These are phyloP conservation scores for Platichthys stellatus DNA, from an alignment of 2,113 vertebrate genomes.

Conservation along the genomic window DNA sequence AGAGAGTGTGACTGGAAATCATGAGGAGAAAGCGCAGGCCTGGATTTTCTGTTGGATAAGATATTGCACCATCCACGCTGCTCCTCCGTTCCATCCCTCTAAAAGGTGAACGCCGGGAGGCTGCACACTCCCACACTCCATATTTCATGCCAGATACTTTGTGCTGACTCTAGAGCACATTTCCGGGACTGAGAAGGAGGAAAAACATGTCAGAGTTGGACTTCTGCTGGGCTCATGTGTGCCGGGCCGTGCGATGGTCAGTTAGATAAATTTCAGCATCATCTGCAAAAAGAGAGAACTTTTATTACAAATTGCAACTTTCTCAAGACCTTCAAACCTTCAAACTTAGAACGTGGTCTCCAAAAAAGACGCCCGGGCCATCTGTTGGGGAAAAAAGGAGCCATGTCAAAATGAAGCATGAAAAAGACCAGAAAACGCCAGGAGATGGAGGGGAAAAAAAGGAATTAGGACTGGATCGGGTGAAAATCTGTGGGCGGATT, in stretches of 20 bases:
- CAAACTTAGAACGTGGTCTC: constrained; percentile 26
- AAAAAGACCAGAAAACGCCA: constrained; percentile 57
- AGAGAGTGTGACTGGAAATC: constrained; percentile 48
- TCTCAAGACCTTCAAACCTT: constrained; percentile 14
- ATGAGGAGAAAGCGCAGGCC: constrained; percentile 59
- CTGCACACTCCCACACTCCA: constrained; percentile 50
- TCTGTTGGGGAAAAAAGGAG: constrained; percentile 34
- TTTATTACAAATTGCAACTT: constrained; percentile 24
- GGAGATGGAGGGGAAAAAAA: background rate
- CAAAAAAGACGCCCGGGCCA: background rate
- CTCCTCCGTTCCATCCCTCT: constrained; percentile 9
- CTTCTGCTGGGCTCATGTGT: constrained; percentile 30
- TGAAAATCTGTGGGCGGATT: constrained; percentile 45
- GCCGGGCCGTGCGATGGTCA: constrained; percentile 6
- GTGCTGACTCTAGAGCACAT: constrained; percentile 34
- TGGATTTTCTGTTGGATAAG: constrained; percentile 54
- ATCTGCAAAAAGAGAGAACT: constrained; percentile 9
- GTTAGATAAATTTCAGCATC: constrained; percentile 50
- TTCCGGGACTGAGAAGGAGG: constrained; percentile 34
- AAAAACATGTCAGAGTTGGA: constrained; percentile 29
- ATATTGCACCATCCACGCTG: constrained; percentile 50
- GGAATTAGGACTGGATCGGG: constrained; percentile 12
- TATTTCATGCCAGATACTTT: constrained; percentile 51
- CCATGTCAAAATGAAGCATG: constrained; percentile 59
- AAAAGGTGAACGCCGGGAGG: constrained; percentile 49